Conservation (phyloP, 2,113 vertebrate species). For the Ia io region DNA sequence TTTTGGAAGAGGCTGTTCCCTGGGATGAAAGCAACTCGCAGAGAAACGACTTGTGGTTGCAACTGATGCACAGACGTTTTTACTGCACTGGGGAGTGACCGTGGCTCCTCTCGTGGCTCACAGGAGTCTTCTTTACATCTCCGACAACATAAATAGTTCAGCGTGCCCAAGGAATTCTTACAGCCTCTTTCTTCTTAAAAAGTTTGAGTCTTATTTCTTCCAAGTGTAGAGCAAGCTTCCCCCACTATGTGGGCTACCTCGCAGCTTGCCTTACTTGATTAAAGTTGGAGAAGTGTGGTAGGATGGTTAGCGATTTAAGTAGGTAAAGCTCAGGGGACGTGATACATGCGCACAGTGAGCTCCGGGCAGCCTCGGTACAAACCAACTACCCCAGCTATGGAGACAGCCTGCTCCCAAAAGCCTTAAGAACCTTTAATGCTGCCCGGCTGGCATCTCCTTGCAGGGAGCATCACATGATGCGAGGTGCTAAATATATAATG, state of each 20-base stretch:
- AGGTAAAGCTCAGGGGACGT: not conserved
- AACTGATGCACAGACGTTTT: not conserved
- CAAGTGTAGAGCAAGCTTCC: not conserved
- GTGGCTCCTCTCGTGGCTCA: not conserved
- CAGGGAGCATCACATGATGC: not conserved
- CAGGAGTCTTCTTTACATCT: not conserved
- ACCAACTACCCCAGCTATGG: too few species aligned
- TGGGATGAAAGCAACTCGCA: not conserved
- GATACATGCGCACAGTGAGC: not conserved
- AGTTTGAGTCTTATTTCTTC: not conserved
- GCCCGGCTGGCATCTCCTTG: not conserved
- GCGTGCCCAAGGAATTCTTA: not conserved
- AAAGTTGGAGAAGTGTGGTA: not conserved
- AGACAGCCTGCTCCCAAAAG: not conserved
- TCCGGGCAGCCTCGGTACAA: not conserved
- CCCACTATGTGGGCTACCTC: not conserved
- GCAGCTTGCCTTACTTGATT: not conserved
- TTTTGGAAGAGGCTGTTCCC: not conserved
- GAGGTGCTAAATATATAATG: not conserved
- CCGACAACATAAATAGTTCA: not conserved
- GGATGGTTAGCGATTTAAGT: not conserved
- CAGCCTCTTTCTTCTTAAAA: not conserved
- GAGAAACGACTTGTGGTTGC: not conserved
- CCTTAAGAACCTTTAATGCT: not conserved
- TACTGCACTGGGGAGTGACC: not conserved